These are phyloP conservation scores for Spatulosminthurus flaviceps DNA, from an alignment of 2,888 invertebrate genomes.

Conservation along the genomic window DNA sequence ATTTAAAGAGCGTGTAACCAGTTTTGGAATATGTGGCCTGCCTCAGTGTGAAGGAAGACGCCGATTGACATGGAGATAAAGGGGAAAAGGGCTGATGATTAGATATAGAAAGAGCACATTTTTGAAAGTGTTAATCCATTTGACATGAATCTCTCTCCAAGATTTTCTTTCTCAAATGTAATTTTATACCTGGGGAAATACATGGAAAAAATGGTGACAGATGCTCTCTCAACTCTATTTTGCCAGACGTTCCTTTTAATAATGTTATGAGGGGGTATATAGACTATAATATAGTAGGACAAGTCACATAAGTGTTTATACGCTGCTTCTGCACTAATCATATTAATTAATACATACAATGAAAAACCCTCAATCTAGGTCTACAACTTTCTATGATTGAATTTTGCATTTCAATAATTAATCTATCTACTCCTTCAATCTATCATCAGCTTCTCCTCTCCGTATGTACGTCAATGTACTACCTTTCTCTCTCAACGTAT, in stretches of 20 bases:
- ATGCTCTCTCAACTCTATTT: no score
- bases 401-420: slow-evolving; percentile 31
- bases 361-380: slow-evolving; percentile 29
- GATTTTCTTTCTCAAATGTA: not conserved
- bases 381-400: slow-evolving; percentile 35
- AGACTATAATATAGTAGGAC: no score
- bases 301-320: not conserved
- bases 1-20: no score
- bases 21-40: no score
- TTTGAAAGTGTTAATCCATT: not conserved
- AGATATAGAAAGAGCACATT: not conserved
- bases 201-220: no score
- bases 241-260: no score
- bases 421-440: not conserved
- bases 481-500: no score
- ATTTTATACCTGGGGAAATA: not conserved
- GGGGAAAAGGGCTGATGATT: not conserved
- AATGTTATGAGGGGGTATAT: no score
- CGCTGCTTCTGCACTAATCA: slow-evolving; percentile 16
- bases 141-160: not conserved
- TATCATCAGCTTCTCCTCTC: not conserved
- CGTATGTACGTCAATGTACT: no score
- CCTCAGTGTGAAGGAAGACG: no score
- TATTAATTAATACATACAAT: slow-evolving; percentile 37
- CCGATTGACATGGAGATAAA: no score